These are phyloP conservation scores for Steatornis caripensis DNA, from an alignment of 2,113 vertebrate genomes.

Conservation along the genomic window DNA sequence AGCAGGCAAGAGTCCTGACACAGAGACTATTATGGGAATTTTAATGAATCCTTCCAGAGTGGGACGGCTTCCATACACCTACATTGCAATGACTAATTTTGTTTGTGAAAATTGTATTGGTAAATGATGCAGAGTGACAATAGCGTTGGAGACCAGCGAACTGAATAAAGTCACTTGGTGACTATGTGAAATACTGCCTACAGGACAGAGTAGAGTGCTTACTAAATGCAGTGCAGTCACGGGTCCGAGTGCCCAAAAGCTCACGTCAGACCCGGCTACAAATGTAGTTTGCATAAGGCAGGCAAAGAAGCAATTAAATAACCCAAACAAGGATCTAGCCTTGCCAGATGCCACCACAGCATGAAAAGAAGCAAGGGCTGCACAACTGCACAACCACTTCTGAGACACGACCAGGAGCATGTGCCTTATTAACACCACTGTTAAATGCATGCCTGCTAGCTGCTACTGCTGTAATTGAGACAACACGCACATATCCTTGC, in stretches of 20 bases:
- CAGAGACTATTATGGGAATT: constrained; percentile 57
- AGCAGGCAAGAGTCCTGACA: constrained; percentile 60
- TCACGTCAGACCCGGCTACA: constrained; percentile 12
- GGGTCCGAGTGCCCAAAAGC: constrained; percentile 20
- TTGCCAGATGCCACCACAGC: constrained; percentile 55
- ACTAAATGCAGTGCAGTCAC: not conserved
- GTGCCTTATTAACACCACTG: constrained; percentile 3
- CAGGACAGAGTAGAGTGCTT: not conserved
- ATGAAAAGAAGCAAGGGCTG: constrained; percentile 42
- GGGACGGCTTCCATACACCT: constrained; percentile 49
- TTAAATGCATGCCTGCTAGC: constrained; percentile 10
- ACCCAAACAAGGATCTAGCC: constrained; percentile 46
- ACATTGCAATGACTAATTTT: constrained; percentile 49
- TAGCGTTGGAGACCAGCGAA: not conserved
- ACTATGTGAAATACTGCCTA: constrained; percentile 35
- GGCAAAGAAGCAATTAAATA: constrained; percentile 57
- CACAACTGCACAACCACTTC: not conserved
- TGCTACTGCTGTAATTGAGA: not conserved
- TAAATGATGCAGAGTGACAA: constrained; percentile 34
- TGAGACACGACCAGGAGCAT: not conserved
- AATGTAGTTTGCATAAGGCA: constrained; percentile 52
- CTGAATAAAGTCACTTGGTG: constrained; percentile 22
- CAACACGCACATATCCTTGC: not conserved
- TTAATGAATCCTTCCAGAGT: constrained; percentile 58
- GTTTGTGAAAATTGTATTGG: constrained; percentile 49